Base-by-base conservation (phyloP, 2,113 vertebrate species). In the Cichladusa arquata region DNA sequence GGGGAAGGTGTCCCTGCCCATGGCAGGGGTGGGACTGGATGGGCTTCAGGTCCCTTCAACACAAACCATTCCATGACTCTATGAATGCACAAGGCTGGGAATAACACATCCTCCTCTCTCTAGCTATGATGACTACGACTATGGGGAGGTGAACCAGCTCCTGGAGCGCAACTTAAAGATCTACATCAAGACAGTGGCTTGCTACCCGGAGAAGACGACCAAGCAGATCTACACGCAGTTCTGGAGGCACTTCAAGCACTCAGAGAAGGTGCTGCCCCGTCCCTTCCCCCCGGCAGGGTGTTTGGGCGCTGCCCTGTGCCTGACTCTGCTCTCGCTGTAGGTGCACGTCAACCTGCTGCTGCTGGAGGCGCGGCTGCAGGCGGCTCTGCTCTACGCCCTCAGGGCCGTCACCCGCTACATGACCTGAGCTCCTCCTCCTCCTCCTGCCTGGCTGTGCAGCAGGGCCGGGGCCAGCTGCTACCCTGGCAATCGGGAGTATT, bases 161-260 rank as follows among this genome's bases (percentile, higher is more conserved):
- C 84, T 99, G 93, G 99, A 99, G 93, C 98, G 99, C 88, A 98
- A 98, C 70, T 73, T 99, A 85, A 99, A 99, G 96, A 86, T 99
- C 77, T 99, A 99, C 83, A 99, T 99, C 56, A 99, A 99, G 96
- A 99, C 99, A 0, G 98, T 99, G 96, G 99, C 99, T 71, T 99
- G 99, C 90, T 98, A 99, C 83, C 99, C 99, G 0, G 99, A 99
- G 97, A 99, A 99, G 97, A 99, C 99, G 1, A 99, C 98, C 5
- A 96, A 97, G 19, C 96, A 97, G 80, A 97, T 98, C 93, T 99
- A 99, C 95, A 96, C 97, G 2, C 94, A 96, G 78, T 99, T 99
- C 97, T 99, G 99, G 99, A 99, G 98, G 88, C 99, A 99, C 90
- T 99, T 99, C 97, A 98, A 98, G 53, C 99, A 99, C 97, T 99